Base-by-base conservation (phyloP, 2,888 invertebrate genomes). In the Gordius sp. region DNA sequence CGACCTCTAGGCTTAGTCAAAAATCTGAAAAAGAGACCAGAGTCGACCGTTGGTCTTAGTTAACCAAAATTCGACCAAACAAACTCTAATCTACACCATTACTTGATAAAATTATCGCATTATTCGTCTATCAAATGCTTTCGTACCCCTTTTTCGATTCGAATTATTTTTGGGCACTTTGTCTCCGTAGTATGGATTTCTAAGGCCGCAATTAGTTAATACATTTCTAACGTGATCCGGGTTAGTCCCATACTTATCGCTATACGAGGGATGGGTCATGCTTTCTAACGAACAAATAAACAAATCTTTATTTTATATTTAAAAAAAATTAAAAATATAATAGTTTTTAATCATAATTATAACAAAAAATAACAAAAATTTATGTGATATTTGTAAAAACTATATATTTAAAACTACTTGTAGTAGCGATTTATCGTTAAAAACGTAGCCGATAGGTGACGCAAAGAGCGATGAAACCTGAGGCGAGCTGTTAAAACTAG, bases 231-330 rank as follows among this genome's bases (percentile, higher is more conserved):
- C 89, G 66, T 99, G 97, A 69, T 97, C 97, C 0, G 89, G 85
- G 71, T 93, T 97, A 0, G 91, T 93, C 1, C 97, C 97, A 65
- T 86, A 93, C 71, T 91, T 89, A 68, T 87, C 86, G 58, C 86
- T 66, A 65, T 91, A 93, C 1, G 91, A 93, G 0, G 93, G 91
- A 73, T 99, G 97, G 0, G 93, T 97, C n/a, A 99, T 69, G 93
- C 89, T 41, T 89, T 73, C 68, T 71, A 62, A 28, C 60, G 57
- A 25, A 56, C 57, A 57, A 20, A 33, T n/a, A n/a, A n/a, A 33
- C 8, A 33, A 33, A 13, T n/a, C 8, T 33, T 13, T 33, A 33
- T 13, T 13, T 33, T 33, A 33, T n/a, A 33, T 13, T 33, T n/a
- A n/a, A n/a, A 13, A 13, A 33, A 33, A 13, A 13, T 13, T 33